Conservation (phyloP, 2,113 vertebrate species). For the Brachyhypopomus gauderio region DNA sequence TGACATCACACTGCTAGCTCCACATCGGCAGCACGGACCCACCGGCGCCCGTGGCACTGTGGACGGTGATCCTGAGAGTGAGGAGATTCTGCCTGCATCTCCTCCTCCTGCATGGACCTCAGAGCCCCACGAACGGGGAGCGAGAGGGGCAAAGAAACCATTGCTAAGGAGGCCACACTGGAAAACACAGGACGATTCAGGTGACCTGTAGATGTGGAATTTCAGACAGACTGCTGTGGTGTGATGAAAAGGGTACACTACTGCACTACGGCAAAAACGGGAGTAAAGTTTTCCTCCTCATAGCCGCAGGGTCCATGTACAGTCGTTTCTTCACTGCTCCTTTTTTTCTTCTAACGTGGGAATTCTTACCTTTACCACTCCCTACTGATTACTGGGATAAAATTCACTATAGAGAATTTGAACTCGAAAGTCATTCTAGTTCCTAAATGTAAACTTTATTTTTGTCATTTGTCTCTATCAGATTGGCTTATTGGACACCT, state of each 20-base stretch:
- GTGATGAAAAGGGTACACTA: background rate
- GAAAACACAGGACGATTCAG: constrained; percentile 45
- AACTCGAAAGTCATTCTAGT: too few species aligned
- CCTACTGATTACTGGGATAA: too few species aligned
- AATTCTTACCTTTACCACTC: too few species aligned
- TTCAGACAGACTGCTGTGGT: constrained; percentile 41
- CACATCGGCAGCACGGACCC: constrained; percentile 14
- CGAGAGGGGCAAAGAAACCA: constrained; percentile 50
- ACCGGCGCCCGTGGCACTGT: constrained; percentile 33
- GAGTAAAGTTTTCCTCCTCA: background rate
- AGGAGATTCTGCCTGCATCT: constrained; percentile 6
- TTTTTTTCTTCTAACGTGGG: too few species aligned
- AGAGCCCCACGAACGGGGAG: constrained; percentile 52
- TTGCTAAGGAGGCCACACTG: constrained; percentile 68
- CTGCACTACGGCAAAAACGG: background rate
- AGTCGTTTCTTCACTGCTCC: too few species aligned
- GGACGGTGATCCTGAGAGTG: constrained; percentile 21
- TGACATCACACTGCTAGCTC: constrained; percentile 3
- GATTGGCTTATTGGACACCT: too few species aligned
- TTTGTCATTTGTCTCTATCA: too few species aligned
- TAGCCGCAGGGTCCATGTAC: too few species aligned
- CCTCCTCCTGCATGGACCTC: constrained; percentile 53
- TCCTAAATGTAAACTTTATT: too few species aligned
- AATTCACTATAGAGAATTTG: too few species aligned
- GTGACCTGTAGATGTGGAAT: background rate